phyloP scores from a whole-genome alignment of 2,113 vertebrate species.

The Otolemur garnettii region DNA sequence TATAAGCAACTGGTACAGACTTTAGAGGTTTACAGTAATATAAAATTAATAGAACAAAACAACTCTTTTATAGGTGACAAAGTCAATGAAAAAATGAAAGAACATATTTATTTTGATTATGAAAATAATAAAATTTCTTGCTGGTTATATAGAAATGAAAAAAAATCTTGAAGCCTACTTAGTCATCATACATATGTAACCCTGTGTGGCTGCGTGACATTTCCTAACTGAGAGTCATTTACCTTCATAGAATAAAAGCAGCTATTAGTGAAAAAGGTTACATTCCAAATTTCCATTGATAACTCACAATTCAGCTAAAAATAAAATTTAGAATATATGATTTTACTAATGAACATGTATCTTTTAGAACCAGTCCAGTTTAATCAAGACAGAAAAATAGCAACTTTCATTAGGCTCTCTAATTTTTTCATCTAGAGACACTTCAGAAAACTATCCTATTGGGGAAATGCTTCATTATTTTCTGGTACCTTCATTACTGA shows the following conservation, averaged over 20 bases:
- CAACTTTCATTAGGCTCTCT: neutral
- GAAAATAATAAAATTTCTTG: neutral
- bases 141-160: neutral
- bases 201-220: neutral
- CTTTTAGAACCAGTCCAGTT: neutral
- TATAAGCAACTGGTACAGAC: neutral
- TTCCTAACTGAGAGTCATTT: neutral
- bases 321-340: neutral
- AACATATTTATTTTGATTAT: neutral
- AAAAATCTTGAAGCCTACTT: neutral
- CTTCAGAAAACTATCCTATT: neutral
- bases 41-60: neutral
- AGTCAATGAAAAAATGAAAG: neutral
- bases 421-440: neutral
- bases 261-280: neutral
- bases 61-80: neutral
- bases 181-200: neutral
- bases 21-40: neutral
- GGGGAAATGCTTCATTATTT: neutral
- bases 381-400: neutral
- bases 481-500: neutral
- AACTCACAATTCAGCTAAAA: neutral
- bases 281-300: neutral
- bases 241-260: neutral
- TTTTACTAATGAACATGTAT: neutral